Conservation (phyloP, 2,888 invertebrate genomes). For the Phyllotreta striolata region DNA sequence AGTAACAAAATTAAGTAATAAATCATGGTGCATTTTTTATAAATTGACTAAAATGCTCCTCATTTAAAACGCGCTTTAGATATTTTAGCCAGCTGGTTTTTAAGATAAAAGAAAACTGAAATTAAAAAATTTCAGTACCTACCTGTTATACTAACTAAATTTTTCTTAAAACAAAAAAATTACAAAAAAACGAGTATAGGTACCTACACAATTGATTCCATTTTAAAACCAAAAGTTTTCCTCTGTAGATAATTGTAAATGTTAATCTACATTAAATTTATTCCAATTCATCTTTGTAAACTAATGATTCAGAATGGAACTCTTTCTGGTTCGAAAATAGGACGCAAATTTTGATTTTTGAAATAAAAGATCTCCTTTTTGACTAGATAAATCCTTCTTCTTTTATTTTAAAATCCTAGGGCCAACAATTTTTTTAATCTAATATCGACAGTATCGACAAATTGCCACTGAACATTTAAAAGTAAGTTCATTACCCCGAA, state of each 20-base stretch:
- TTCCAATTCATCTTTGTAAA: too few species aligned
- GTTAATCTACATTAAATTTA: too few species aligned
- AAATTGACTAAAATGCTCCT: constrained; percentile 44
- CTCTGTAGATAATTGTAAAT: too few species aligned
- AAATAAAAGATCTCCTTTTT: not conserved
- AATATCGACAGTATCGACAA: constrained; percentile 46
- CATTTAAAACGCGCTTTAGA: constrained; percentile 37
- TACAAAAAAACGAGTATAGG: too few species aligned
- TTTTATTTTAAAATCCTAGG: constrained; percentile 15
- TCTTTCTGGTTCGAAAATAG: too few species aligned
- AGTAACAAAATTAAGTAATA: too few species aligned
- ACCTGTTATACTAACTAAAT: not conserved
- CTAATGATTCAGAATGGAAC: too few species aligned
- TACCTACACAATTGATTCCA: too few species aligned
- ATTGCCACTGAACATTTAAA: constrained; percentile 53
- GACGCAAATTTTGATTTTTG: too few species aligned
- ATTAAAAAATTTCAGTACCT: too few species aligned
- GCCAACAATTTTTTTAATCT: constrained; percentile 15
- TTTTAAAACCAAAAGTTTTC: too few species aligned
- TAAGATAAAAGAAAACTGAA: constrained; percentile 32
- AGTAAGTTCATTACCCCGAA: constrained; percentile 36
- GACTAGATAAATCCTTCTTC: constrained; percentile 12
- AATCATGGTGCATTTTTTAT: constrained; percentile 34
- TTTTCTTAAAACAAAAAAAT: not conserved
- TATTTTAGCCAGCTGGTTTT: constrained; percentile 27